Conservation (phyloP, 2,113 vertebrate genomes). For the Takifugu bimaculatus region DNA sequence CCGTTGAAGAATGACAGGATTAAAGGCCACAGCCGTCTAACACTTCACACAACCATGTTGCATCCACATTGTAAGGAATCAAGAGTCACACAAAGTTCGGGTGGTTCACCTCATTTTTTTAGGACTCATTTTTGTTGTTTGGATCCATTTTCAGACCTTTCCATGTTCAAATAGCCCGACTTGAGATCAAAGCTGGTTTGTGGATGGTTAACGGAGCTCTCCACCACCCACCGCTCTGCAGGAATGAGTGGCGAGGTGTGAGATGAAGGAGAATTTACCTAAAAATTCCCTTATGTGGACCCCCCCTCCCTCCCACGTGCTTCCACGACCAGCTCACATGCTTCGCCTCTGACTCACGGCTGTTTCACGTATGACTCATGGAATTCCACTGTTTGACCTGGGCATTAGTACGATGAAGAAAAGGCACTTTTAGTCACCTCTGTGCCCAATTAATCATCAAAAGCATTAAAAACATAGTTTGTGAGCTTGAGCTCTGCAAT, state of each 20-base stretch:
- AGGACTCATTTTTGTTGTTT: too few relatives aligned
- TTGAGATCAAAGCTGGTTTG: background rate
- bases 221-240: background rate
- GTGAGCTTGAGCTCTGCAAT: too few relatives aligned
- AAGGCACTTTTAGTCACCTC: too few relatives aligned
- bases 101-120: background rate
- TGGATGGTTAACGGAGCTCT: background rate
- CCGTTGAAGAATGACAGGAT: too few relatives aligned
- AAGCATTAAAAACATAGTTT: too few relatives aligned
- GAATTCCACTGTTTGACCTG: slow-evolving; percentile 4
- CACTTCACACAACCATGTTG: background rate
- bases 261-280: background rate
- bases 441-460: too few relatives aligned
- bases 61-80: background rate
- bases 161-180: too few relatives aligned
- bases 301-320: slow-evolving; percentile 4
- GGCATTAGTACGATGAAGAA: slow-evolving; percentile 1
- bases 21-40: too few relatives aligned
- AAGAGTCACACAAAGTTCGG: background rate
- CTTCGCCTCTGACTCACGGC: slow-evolving; percentile 43
- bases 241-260: background rate
- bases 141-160: too few relatives aligned
- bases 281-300: slow-evolving; percentile 9
- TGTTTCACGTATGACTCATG: slow-evolving; percentile 40
- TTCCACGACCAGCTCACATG: slow-evolving; percentile 16